Base-by-base conservation (phyloP, 2,113 vertebrate genomes). In the Passer montanus region DNA sequence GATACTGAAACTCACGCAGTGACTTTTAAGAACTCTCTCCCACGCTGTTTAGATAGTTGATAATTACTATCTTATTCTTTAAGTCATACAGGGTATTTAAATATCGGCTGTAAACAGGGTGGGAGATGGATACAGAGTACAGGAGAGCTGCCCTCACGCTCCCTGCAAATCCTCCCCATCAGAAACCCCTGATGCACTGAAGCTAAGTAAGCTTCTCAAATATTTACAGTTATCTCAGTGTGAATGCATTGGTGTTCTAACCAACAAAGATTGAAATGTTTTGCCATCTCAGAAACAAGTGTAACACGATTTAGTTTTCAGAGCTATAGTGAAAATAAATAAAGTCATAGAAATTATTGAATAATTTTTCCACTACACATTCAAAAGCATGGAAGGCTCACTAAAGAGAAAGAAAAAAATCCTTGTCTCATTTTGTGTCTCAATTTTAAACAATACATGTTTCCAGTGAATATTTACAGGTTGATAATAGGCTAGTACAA, bases 381-480 rank as follows among this genome's bases (percentile, higher is more conserved):
- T 81, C 2, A 11, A 90, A 91, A 96, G n/a, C 69, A 39, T 15
- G 44, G 14, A 90, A 41, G 68, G 12, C 22, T 68, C 60, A 60
- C 31, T 81, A 75, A 75, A 81, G 52, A 72, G 55, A 83, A 74
- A 53, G 56, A 35, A 79, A 94, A 74, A 67, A 75, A 23, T 43
- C 69, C 44, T 75, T 87, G 91, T 94, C 80, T 89, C 58, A 58
- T 93, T 93, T 95, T 95, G 89, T 68, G 66, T 91, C 93, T 96
- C 67, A 96, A 91, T 97, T 96, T 89, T 96, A 93, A 95, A 91
- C 66, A 91, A 93, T 85, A 43, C 27, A 6, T 31, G 37, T 85
- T 89, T 87, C 46, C 13, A 80, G 89, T 47, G 87, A 93, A 94
- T 97, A 93, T 96, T 97, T 95, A 80, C 30, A 6, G 44, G 58